Conservation (phyloP, 2,797 vertebrate genomes). For the Scomberomorus guttatus region DNA sequence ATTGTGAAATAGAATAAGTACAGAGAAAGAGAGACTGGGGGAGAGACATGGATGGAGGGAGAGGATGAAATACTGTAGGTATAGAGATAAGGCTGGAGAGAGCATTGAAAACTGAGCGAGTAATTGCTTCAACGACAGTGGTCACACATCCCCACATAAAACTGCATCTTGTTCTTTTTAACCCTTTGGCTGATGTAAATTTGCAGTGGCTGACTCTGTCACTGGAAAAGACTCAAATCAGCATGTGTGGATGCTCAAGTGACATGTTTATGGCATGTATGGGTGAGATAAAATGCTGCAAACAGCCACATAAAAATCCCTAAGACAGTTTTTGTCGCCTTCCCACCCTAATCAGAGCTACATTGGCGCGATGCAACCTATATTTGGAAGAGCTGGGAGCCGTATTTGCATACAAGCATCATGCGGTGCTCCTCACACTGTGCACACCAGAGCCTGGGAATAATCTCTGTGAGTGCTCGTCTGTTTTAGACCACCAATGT, state of each 20-base stretch:
- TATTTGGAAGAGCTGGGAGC: slow-evolving; percentile 51
- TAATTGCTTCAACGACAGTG: slow-evolving; percentile 14
- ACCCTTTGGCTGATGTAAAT: neutral
- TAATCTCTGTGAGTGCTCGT: slow-evolving; percentile 51
- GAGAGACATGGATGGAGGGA: neutral
- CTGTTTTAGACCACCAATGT: slow-evolving; percentile 44
- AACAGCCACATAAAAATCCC: slow-evolving; percentile 15
- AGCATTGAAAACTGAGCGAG: neutral
- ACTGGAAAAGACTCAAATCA: neutral
- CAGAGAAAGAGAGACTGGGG: slow-evolving; percentile 13
- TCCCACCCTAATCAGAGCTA: slow-evolving; percentile 39
- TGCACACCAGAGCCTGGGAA: slow-evolving; percentile 42
- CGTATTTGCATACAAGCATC: slow-evolving; percentile 52
- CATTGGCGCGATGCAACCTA: slow-evolving; percentile 20
- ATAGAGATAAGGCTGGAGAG: slow-evolving; percentile 1
- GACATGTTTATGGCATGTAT: neutral
- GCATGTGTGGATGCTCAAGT: neutral
- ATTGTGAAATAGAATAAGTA: slow-evolving; percentile 63
- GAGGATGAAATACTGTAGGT: slow-evolving; percentile 3
- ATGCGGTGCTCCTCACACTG: slow-evolving; percentile 36
- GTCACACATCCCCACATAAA: slow-evolving; percentile 6
- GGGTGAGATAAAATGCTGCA: neutral
- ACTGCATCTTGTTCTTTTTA: slow-evolving; percentile 1
- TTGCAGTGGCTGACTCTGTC: neutral
- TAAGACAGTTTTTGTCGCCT: slow-evolving; percentile 34